Percentiles rank a stretch among this genome's conserved stretches.
phyloP scores from a whole-genome alignment of 37 sponge, comb jelly and placozoan genomes.

The Hormiphora californensis region DNA sequence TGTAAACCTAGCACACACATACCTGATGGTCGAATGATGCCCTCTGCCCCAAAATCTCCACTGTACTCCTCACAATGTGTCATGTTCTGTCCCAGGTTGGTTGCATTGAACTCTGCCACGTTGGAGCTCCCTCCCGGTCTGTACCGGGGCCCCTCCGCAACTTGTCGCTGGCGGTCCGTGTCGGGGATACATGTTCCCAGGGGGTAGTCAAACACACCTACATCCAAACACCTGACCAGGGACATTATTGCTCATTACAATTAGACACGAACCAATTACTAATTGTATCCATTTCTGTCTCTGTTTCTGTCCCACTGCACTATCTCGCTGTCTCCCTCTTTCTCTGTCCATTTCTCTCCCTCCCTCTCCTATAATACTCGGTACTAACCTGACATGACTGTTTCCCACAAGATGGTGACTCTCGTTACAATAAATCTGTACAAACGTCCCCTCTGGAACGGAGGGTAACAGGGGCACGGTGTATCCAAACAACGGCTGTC shows the following conservation, averaged over 20 bases:
- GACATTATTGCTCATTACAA: no score
- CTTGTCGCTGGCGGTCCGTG: not conserved
- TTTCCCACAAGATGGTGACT: not conserved
- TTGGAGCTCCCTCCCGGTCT: no score
- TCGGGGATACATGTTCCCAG: not conserved
- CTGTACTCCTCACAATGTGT: not conserved
- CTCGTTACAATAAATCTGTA: not conserved
- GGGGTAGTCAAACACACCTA: conserved; percentile 8
- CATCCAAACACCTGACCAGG: not conserved
- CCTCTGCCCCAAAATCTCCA: not conserved
- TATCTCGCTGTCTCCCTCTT: no score
- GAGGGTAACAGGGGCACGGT: not conserved
- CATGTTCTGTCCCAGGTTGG: no score
- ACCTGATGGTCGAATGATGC: conserved; percentile 6
- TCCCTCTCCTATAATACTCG: no score
- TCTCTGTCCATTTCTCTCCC: no score
- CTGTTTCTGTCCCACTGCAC: no score
- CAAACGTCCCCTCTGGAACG: not conserved
- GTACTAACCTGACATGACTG: not conserved
- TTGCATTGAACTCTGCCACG: not conserved
- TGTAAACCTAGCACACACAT: not conserved
- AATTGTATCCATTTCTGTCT: no score
- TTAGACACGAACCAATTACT: no score
- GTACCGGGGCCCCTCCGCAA: not conserved
- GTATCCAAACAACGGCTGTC: not conserved